phyloP scores from a whole-genome alignment of 2,797 vertebrate species.

The Notolepis coatsorum region DNA sequence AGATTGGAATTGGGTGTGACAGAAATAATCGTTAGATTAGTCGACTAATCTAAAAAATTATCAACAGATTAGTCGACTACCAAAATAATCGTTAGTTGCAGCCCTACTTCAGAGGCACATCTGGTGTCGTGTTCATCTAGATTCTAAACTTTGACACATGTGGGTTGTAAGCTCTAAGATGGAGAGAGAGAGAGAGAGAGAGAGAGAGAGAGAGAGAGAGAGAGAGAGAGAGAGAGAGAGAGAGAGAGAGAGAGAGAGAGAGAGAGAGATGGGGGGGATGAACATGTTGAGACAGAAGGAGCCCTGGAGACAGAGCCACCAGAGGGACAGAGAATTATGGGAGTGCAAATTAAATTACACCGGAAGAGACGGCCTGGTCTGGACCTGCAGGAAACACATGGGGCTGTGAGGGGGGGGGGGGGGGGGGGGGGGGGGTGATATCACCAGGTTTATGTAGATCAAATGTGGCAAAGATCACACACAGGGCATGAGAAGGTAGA shows the following conservation, averaged over 20 bases:
- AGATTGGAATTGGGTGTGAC: too few species aligned
- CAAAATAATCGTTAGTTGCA: too few species aligned
- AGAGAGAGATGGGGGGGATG: not conserved
- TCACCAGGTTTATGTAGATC: slow-evolving; percentile 23
- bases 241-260: not conserved
- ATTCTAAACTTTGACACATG: slow-evolving; percentile 63
- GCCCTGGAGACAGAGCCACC: slow-evolving; percentile 76
- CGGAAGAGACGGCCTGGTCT: slow-evolving; percentile 84
- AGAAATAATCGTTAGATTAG: too few species aligned
- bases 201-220: not conserved
- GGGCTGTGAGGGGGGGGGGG: slow-evolving; percentile 29
- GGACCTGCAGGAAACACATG: slow-evolving; percentile 81
- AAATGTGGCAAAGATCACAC: slow-evolving; percentile 17
- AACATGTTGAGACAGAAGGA: slow-evolving; percentile 52
- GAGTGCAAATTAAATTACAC: slow-evolving; percentile 87
- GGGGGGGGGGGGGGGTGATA: too few species aligned
- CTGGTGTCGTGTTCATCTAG: slow-evolving; percentile 37
- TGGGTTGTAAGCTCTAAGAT: not conserved
- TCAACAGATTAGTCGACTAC: too few species aligned
- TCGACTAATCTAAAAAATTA: too few species aligned
- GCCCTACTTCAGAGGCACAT: slow-evolving; percentile 31
- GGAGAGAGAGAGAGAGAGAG: not conserved
- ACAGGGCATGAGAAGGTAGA: not conserved
- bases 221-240: slow-evolving; percentile 3
- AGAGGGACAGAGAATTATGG: slow-evolving; percentile 82